phyloP scores from a whole-genome alignment of 2,888 invertebrate species.

The Hemicrepidius hirtus region DNA sequence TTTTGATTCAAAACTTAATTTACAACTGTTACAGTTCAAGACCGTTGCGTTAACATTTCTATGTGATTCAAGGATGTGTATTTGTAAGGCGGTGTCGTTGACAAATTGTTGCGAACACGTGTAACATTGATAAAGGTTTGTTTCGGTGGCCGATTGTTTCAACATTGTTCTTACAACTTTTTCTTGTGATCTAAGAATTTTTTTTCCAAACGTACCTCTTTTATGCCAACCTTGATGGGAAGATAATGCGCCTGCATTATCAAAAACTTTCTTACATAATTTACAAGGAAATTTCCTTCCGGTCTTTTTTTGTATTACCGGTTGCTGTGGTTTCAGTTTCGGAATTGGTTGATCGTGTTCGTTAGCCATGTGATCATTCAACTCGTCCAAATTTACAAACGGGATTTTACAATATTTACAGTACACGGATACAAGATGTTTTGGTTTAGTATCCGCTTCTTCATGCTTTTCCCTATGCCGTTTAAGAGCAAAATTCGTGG shows the following conservation, averaged over 20 bases:
- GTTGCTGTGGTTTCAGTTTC: constrained; percentile 50
- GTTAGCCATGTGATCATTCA: constrained; percentile 66
- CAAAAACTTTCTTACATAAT: constrained; percentile 78
- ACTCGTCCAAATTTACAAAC: constrained; percentile 59
- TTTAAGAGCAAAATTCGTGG: constrained; percentile 67
- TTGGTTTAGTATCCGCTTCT: neutral
- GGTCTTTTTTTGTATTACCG: constrained; percentile 14
- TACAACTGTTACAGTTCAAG: constrained; percentile 75
- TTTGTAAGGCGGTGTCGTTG: constrained; percentile 68
- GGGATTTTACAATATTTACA: constrained; percentile 68
- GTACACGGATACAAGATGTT: constrained; percentile 58
- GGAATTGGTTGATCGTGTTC: constrained; percentile 61
- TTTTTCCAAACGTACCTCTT: constrained; percentile 72
- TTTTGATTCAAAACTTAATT: constrained; percentile 77
- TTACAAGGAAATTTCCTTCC: constrained; percentile 74
- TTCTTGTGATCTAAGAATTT: neutral
- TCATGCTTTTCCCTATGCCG: constrained; percentile 69
- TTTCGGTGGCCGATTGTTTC: constrained; percentile 63
- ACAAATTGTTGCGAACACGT: constrained; percentile 64
- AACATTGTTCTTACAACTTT: constrained; percentile 21
- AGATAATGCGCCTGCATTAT: constrained; percentile 76
- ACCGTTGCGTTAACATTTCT: constrained; percentile 66
- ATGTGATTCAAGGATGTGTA: constrained; percentile 69
- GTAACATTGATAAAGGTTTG: constrained; percentile 63
- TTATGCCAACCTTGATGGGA: constrained; percentile 79